Percentiles rank a stretch among this genome's conserved stretches.
Evolutionary conservation across 2,888 invertebrate genomes (phyloP).

Genomic region (Hydroisotoma schaefferi): DNA sequence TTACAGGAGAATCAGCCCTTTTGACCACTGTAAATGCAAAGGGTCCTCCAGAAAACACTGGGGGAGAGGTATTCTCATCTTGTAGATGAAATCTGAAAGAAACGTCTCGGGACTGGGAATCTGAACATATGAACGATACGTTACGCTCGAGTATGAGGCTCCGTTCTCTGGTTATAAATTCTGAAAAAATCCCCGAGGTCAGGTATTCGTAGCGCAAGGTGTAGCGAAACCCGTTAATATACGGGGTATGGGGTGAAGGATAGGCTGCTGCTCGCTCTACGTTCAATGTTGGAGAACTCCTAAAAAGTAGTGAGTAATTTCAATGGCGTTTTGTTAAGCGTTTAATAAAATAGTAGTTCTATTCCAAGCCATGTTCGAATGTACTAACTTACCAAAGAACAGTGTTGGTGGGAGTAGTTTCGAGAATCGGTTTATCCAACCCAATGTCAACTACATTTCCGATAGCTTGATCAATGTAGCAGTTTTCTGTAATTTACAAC

Average conservation of each 20-base stretch:
- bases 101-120: background rate
- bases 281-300: background rate
- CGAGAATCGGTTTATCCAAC: background rate
- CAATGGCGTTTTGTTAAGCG: background rate
- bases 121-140: background rate
- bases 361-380: background rate
- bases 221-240: conserved; percentile 10
- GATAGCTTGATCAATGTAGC: background rate
- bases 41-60: background rate
- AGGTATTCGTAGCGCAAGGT: background rate
- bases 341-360: background rate
- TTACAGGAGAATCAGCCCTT: background rate
- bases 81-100: background rate
- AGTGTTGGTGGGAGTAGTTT: background rate
- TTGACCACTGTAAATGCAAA: background rate
- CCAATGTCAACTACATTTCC: background rate
- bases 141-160: background rate
- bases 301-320: background rate
- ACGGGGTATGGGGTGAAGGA: conserved; percentile 3
- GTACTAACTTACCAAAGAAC: background rate
- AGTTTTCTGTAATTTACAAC: background rate
- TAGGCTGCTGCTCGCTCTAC: background rate
- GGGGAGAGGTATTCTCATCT: background rate
- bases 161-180: background rate
- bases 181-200: background rate